Evolutionary conservation across 2,797 vertebrate genomes (phyloP), one percentile per base, ranked within the genome.

Genomic region (Meda fulgida): DNA sequence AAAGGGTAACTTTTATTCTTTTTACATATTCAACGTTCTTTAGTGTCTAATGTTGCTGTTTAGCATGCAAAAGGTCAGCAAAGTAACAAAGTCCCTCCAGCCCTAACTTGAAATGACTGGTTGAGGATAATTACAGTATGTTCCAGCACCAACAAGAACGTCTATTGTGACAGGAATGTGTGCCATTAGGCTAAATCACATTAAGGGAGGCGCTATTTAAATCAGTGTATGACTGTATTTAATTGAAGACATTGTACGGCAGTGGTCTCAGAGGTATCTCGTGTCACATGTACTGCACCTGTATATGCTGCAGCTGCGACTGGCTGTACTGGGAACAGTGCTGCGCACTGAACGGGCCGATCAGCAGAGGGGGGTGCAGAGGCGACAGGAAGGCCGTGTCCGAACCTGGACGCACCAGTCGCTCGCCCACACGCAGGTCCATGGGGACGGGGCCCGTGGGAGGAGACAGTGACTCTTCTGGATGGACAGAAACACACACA

Each of bases 381-480:
- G 96, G 94, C 78, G 96, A 96, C 92, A 98, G 95, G 90, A 99
- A 92, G 0, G 96, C 88, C 40, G 96, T 96, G 93, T 98, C 96
- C 0, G 97, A 96, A 70, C 95, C 92, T 8, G 96, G 95, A 92
- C 96, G 96, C 93, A 96, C 94, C 87, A 93, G 92, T 88, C 97
- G 95, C 92, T 98, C 97, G 88, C 97, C 97, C 89, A 98, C 95
- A 79, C 97, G 94, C 91, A 99, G 96, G 94, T 99, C 97, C 98
- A 99, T 99, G 95, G 96, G 96, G 90, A 89, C 93, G 36, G 89
- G 77, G 91, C 94, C 95, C 88, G 94, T 94, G 89, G 94, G 81
- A 6, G 82, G 83, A 18, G 26, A 80, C 81, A 78, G 87, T 0
- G 86, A 89, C 69, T 85, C 89, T 84, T 92, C 95, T 95, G 92